Base-by-base conservation (phyloP, 2,113 vertebrate species). In the Phaetusa simplex region DNA sequence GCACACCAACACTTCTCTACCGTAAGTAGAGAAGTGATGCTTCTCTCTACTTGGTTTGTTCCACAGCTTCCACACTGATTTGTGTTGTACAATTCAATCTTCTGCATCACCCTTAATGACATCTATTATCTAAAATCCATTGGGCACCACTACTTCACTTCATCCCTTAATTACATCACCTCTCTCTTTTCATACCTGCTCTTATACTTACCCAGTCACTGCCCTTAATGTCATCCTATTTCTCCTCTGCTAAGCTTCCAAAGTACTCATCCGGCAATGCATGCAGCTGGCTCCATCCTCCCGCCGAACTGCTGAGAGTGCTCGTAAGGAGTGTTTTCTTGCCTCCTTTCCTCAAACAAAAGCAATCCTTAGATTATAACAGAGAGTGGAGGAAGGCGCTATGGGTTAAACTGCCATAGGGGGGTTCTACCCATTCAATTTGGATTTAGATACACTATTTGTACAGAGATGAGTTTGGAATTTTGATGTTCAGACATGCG, bases 91-190 rank as follows among this genome's bases (percentile, higher is more conserved):
- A 82, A 97, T 97, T 97, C 96, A 96, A 97, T 97, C 97, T 97
- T 95, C 96, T 97, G 92, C 97, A 97, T 97, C 95, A 95, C 96
- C 93, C 94, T 97, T 97, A 95, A 96, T 97, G 94, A 97, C 97
- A 97, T 97, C 97, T 96, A 97, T 97, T 96, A 95, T 97, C 97
- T 97, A 95, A 97, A 96, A 97, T 94, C 93, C 93, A 92, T 95
- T 93, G 94, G 94, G 93, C 95, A 96, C 85, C 95, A 92, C 91
- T 97, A 97, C 95, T 96, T 97, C 94, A 92, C 91, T 95, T 95
- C 79, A 84, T 95, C 78, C 93, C 80, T 96, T 96, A 95, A 96
- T 97, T 97, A 97, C 92, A 94, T 82, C 94, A 95, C 96, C 96
- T 93, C 92, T 92, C 92, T 97, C 95, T 94, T 93, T 97, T 97